Evolutionary conservation across 2,888 invertebrate genomes (phyloP), one percentile per base, ranked within the genome.

Genomic region (Eupithecia tripunctaria): DNA sequence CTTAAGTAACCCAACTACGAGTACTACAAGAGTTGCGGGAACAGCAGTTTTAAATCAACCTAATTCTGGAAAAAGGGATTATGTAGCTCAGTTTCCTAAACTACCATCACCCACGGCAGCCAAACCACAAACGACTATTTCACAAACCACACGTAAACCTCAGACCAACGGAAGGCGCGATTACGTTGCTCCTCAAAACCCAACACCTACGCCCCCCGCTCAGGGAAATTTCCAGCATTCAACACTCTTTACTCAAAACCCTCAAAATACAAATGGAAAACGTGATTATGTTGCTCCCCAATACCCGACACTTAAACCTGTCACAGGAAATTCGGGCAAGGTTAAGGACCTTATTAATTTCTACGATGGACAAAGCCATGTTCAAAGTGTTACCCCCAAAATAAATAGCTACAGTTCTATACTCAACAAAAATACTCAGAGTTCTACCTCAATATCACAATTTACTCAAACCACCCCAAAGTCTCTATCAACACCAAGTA

Each of bases 261-360:
- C 76, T 56, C 74, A 74, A 27, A 65, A 59, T 43, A 25, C 69
- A n/a, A 75, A 79, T 38, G 86, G 85, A 15, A 91, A 85, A 82
- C 84, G 91, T 73, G 91, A 91, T 77, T 92, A 89, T 78, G 88
- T 90, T 32, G 86, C 89, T 38, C 85, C 91, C 27, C 89, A 91
- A 77, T 84, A 85, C 63, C 86, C 91, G 69, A 76, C 88, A 15
- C 73, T 74, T 67, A 80, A 83, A 70, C 83, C 85, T 14, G 62
- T 75, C 29, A 80, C 82, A 75, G 82, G 77, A 75, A 72, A 47
- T 67, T 78, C 82, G 14, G 88, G 90, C 62, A 91, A 91, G 80
- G 93, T 94, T 2, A 90, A 93, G 80, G 94, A 92, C 76, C 84
- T 94, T 18, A 80, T 94, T 51, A 90, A 92, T 73, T 92, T 88